phyloP scores from a whole-genome alignment of 1,140 invertebrate species.

The Panagrolaimus sp. region DNA sequence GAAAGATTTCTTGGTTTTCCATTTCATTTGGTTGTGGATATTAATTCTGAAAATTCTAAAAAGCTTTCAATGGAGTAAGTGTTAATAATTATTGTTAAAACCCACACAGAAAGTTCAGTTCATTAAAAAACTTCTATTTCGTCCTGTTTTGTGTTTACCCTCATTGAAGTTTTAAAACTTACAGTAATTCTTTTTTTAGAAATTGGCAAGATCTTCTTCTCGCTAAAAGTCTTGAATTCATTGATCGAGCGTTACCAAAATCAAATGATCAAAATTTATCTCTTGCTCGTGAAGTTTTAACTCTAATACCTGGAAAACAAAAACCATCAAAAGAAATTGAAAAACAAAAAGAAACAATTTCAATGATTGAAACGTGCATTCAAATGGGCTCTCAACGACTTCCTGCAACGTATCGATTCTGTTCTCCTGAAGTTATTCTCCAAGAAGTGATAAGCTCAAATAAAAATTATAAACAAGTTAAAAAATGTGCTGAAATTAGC shows the following conservation, averaged over 20 bases:
- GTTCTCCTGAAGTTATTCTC: background rate
- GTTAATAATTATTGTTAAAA: no score
- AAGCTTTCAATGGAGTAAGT: background rate
- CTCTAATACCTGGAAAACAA: background rate
- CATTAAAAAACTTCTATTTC: no score
- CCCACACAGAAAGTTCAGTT: no score
- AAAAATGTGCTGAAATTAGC: slow-evolving; percentile 7
- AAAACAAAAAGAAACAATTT: background rate
- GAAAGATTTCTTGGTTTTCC: background rate
- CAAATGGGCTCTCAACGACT: background rate
- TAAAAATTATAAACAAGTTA: slow-evolving; percentile 9
- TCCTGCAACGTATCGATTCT: slow-evolving; percentile 2
- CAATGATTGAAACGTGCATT: background rate
- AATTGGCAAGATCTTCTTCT: background rate
- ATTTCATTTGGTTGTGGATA: slow-evolving; percentile 1
- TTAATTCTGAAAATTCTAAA: background rate
- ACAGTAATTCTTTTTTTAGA: no score
- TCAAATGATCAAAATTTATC: background rate
- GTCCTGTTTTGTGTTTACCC: no score
- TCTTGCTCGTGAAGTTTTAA: slow-evolving; percentile 5
- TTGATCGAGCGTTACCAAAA: background rate
- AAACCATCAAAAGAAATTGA: background rate
- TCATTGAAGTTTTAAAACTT: no score
- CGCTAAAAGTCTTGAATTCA: background rate
- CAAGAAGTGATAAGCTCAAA: background rate